Evolutionary conservation across 2,888 invertebrate genomes (phyloP), one percentile per base, ranked within the genome.

Genomic region (Camponotus fellah): DNA sequence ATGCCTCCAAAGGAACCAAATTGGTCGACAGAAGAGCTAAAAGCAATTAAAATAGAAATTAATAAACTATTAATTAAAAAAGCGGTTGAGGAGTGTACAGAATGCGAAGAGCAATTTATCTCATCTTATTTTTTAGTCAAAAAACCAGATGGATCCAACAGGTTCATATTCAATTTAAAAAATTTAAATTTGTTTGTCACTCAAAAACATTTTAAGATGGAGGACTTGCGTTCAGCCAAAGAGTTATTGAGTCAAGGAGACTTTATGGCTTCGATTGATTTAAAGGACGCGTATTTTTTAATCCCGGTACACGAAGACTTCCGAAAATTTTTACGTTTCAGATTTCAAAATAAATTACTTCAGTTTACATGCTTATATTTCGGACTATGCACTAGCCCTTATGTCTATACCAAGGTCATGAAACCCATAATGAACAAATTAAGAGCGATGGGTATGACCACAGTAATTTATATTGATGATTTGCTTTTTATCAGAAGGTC

Each of bases 111-210:
- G 3, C 80, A 85, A 21, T 86, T 84, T 40, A n/a, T 86, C 10
- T 86, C 83, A 0, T 37, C 75, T 0, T 81, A 65, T 43, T 85
- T 88, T 49, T 34, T 87, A 0, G 60, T 83, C 9, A 65, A 43
- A 40, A 88, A 87, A 66, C 37, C 84, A 1, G 74, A 88, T 79
- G 87, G 85, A 8, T 69, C 79, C 14, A 72, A 74, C 62, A 66
- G 87, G 8, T 88, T 87, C 32, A 85, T 88, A 14, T 32, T 89
- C 9, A 89, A 91, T 64, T 77, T 89, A 64, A 91, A 90, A 85
- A 58, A 86, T 9, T 81, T 87, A 46, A 86, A 88, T 26, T 43
- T n/a, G 58, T 87, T 83, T 26, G 83, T 89, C 12, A 8, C 62
- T 26, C 2, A 71, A 5, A 49, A 4, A 9, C 84, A 89, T 65